A percentile compares a stretch with the other conserved stretches of the same genome.
These are phyloP conservation scores for Campylomormyrus numenius DNA, from an alignment of 2,113 vertebrate genomes.

Conservation along the genomic window DNA sequence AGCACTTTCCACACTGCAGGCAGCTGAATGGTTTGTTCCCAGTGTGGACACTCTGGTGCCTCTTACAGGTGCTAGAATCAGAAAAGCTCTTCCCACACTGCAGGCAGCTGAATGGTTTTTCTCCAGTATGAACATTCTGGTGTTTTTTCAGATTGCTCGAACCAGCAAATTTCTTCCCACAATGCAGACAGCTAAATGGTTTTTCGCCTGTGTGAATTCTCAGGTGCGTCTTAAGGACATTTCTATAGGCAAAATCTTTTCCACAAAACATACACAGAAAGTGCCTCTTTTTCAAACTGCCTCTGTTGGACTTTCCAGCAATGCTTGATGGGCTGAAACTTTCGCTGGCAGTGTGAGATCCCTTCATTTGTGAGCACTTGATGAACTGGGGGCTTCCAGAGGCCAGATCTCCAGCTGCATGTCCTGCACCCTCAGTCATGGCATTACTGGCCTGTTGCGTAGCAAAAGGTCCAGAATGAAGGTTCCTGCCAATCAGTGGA, in stretches of 20 bases:
- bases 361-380: not conserved
- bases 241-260: not conserved
- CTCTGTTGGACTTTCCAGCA: not conserved
- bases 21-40: conserved; percentile 31
- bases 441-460: conserved; percentile 20
- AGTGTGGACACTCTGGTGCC: conserved; percentile 13
- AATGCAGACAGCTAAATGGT: not conserved
- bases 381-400: conserved; percentile 2
- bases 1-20: conserved; percentile 42
- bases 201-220: not conserved
- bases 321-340: not conserved
- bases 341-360: not conserved
- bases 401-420: conserved; percentile 16
- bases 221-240: not conserved
- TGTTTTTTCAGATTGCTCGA: not conserved
- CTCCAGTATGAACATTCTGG: not conserved
- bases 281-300: not conserved
- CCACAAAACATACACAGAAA: not conserved
- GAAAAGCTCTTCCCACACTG: conserved; percentile 11
- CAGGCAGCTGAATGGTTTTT: not conserved
- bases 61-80: not conserved
- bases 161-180: not conserved
- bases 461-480: conserved; percentile 43
- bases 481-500: conserved; percentile 33
- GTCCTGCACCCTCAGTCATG: conserved; percentile 26